Base-by-base conservation (phyloP, 2,888 invertebrate genomes). In the Idaea aversata region DNA sequence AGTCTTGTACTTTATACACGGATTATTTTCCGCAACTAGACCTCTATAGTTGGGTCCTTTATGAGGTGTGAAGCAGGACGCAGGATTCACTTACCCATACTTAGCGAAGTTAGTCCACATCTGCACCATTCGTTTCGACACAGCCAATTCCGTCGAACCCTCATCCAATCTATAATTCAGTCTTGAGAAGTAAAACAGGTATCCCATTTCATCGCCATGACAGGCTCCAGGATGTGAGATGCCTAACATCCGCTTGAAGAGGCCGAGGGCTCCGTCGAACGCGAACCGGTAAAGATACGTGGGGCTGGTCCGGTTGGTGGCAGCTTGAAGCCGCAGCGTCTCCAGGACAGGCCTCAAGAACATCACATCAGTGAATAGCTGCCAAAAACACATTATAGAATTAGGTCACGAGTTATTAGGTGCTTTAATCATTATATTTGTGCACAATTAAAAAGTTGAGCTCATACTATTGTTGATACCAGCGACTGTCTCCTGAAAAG, bases 81-180 rank as follows among this genome's bases (percentile, higher is more conserved):
- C 3, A 25, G 25, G 25, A 25, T 25, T 1, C 15, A 78, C 85
- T 87, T 78, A 95, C 95, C 95, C 95, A 70, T 93, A 94, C 84
- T 94, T 95, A 47, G 95, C 95, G 71, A 95, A 95, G 81, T 95
- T 94, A 35, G 95, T 94, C 95, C 95, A 95, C 93, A 95, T 89
- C 75, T 94, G 94, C 0, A 94, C 92, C 94, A 95, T 94, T 57
- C 93, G 90, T 68, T 90, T 91, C 60, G 94, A 94, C 0, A 95
- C 94, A 57, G 90, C 89, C 5, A 94, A 87, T 74, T 95, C 95
- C 15, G 93, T 87, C 0, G 95, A 94, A 64, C 91, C 91, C 15
- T 94, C 94, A 72, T 95, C 94, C 34, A 95, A 80, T 71, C 94
- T 90, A 71, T 95, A 91, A 82, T 95, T 95, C 15, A 95, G 88